Conservation (phyloP, 2,797 vertebrate genomes). For the Leptatherina wallacei region DNA sequence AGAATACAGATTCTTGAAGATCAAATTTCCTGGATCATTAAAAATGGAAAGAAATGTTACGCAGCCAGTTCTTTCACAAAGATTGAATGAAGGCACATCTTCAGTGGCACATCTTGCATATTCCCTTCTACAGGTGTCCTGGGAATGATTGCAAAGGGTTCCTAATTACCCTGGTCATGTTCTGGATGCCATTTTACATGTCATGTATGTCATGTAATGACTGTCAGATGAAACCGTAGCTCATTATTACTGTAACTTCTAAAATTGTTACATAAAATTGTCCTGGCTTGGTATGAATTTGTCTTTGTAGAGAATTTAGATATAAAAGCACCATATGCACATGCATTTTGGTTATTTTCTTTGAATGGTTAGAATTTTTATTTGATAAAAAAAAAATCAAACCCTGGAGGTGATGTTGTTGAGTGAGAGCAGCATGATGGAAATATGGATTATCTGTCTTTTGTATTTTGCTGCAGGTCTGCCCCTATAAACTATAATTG, state of each 20-base stretch:
- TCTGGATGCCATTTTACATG: constrained; percentile 33
- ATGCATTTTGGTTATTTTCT: background rate
- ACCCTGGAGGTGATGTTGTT: constrained; percentile 21
- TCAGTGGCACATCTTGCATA: constrained; percentile 43
- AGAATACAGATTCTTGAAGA: constrained; percentile 41
- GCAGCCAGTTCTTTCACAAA: constrained; percentile 67
- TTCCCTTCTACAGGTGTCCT: constrained; percentile 41
- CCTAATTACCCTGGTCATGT: constrained; percentile 23
- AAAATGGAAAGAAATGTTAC: constrained; percentile 69
- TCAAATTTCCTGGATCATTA: constrained; percentile 77
- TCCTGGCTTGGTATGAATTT: background rate
- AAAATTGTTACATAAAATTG: background rate
- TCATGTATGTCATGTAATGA: constrained; percentile 37
- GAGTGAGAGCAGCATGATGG: constrained; percentile 48
- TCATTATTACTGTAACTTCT: background rate
- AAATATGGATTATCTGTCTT: constrained; percentile 64
- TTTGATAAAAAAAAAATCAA: constrained; percentile 41
- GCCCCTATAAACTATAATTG: constrained; percentile 32
- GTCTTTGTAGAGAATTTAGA: background rate
- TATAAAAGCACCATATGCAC: background rate
- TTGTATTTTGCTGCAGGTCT: constrained; percentile 40
- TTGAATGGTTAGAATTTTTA: constrained; percentile 12
- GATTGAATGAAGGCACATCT: constrained; percentile 21
- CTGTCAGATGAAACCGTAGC: constrained; percentile 34
- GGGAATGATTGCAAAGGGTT: constrained; percentile 51